Evolutionary conservation across 2,888 invertebrate species (phyloP), one percentile per base, ranked within the genome.

Genomic region (Alitta virens): DNA sequence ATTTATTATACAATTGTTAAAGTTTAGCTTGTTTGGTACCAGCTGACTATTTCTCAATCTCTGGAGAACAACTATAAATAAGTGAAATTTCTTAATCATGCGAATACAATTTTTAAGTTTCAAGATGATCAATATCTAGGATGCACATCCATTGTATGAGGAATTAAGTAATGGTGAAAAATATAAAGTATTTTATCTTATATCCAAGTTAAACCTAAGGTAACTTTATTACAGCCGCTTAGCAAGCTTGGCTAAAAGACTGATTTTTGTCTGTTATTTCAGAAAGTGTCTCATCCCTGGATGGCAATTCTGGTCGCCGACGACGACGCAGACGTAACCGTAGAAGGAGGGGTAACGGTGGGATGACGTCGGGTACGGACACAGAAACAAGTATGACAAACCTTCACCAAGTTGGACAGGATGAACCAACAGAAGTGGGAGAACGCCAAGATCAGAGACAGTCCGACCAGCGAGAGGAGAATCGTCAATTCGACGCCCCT

Each of bases 221-320:
- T n/a, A n/a, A n/a, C n/a, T n/a, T n/a, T n/a, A n/a, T n/a, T n/a
- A n/a, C n/a, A n/a, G n/a, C n/a, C n/a, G n/a, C n/a, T n/a, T n/a
- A n/a, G n/a, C n/a, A n/a, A 51, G 24, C 25, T 51, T 21, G 16
- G 52, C 16, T 23, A 23, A 24, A 24, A 25, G n/a, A 2, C 23
- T 1, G 25, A 26, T 33, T 59, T 43, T 40, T 23, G 7, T 42
- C 52, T 40, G 21, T 33, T 50, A n/a, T 62, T 64, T 3, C 63
- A 65, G 65, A 65, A 49, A 65, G 65, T 46, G 63, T 63, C 16
- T 65, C 65, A 0, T 65, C 65, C 1, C 40, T 65, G 27, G 65
- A 65, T 23, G 65, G 65, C 24, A 33, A 38, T 16, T 59, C 60
- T 18, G 62, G 57, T 5, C 33, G 63, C 7, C n/a, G 57, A 12